These are phyloP conservation scores for Corythoichthys intestinalis DNA, from an alignment of 2,113 vertebrate species.

Conservation along the genomic window DNA sequence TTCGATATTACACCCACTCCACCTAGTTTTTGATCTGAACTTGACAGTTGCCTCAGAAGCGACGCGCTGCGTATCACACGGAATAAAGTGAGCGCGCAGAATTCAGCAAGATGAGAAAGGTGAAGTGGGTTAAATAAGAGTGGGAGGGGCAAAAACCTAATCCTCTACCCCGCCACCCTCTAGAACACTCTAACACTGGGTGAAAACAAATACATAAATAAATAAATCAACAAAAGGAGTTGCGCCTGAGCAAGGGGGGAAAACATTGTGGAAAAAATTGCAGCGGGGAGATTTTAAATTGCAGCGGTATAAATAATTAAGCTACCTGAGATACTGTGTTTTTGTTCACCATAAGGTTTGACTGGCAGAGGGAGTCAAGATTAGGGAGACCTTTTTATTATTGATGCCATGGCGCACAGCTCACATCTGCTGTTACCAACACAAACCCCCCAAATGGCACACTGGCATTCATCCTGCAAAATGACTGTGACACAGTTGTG, in stretches of 20 bases:
- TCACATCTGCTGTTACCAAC: constrained; percentile 60
- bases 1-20: constrained; percentile 71
- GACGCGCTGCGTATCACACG: constrained; percentile 68
- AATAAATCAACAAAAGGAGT: constrained; percentile 70
- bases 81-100: constrained; percentile 61
- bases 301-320: constrained; percentile 71
- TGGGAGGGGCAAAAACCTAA: constrained; percentile 29
- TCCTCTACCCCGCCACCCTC: neutral
- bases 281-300: constrained; percentile 67
- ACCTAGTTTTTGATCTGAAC: constrained; percentile 71
- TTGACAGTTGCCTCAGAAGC: constrained; percentile 75
- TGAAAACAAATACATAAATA: constrained; percentile 76
- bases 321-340: constrained; percentile 56
- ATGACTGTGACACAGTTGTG: constrained; percentile 46
- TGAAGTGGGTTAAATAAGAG: constrained; percentile 46
- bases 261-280: constrained; percentile 52
- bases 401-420: constrained; percentile 56
- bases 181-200: constrained; percentile 44
- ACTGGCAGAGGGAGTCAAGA: constrained; percentile 62
- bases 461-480: constrained; percentile 43
- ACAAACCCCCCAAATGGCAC: constrained; percentile 46
- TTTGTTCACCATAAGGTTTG: constrained; percentile 64
- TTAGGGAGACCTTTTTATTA: constrained; percentile 65
- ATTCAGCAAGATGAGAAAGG: constrained; percentile 68
- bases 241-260: constrained; percentile 40